Conservation (phyloP, 1,140 invertebrate genomes). For the Metopolophium dirhodum region DNA sequence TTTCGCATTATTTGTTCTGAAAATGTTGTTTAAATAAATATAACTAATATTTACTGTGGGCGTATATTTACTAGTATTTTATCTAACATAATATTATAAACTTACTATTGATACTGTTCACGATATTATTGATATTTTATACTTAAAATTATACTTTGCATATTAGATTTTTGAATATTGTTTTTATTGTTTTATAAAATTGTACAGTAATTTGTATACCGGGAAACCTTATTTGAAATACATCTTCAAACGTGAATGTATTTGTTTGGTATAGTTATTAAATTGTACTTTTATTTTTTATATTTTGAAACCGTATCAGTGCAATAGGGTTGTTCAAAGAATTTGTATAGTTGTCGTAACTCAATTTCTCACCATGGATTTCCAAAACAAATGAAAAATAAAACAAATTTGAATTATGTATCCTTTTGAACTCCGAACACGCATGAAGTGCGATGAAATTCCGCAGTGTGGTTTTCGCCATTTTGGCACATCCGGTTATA, state of each 20-base stretch:
- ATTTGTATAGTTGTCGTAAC: background rate
- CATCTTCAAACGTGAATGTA: background rate
- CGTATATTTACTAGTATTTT: background rate
- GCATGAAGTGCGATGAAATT: conserved; percentile 35
- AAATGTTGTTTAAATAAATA: background rate
- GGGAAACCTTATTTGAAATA: background rate
- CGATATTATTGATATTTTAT: background rate
- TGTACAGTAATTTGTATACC: background rate
- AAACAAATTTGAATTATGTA: conserved; percentile 10
- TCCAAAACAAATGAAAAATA: conserved; percentile 5
- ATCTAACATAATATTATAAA: background rate
- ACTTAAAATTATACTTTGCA: background rate
- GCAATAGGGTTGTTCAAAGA: conserved; percentile 1
- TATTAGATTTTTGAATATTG: background rate
- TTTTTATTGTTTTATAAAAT: background rate
- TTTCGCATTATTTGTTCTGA: background rate
- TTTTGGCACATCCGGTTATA: conserved; percentile 16
- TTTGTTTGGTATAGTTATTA: conserved; percentile 6
- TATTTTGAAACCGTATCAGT: background rate
- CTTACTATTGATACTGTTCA: background rate
- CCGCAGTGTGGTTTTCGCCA: background rate
- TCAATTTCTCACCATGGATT: background rate
- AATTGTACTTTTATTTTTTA: background rate
- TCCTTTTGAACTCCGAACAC: conserved; percentile 28
- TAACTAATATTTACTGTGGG: background rate